Conservation (phyloP, 2,113 vertebrate genomes). For the Brachyhypopomus occidentalis region DNA sequence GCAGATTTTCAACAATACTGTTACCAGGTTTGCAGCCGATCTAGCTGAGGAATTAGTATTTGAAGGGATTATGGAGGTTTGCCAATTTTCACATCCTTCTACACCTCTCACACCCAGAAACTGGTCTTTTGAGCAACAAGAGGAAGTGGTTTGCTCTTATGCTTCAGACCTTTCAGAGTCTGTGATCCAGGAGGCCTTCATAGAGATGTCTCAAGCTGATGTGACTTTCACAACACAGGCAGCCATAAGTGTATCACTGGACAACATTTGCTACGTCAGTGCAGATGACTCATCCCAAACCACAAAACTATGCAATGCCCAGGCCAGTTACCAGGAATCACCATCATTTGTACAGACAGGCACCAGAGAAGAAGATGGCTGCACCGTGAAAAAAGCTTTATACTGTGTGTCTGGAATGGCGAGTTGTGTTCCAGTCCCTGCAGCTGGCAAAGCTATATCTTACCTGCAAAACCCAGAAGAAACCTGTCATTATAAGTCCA, state of each 20-base stretch:
- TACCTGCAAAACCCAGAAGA: constrained; percentile 72
- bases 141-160: constrained; percentile 87
- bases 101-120: constrained; percentile 78
- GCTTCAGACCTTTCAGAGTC: constrained; percentile 95
- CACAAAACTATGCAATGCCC: constrained; percentile 74
- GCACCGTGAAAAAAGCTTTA: constrained; percentile 87
- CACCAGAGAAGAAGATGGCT: constrained; percentile 72
- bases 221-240: constrained; percentile 90
- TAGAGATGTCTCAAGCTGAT: constrained; percentile 91
- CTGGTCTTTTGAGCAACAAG: constrained; percentile 82
- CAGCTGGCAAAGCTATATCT: constrained; percentile 85
- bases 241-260: constrained; percentile 90
- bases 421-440: constrained; percentile 89
- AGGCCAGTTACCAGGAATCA: constrained; percentile 67
- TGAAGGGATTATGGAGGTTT: constrained; percentile 98
- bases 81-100: constrained; percentile 91
- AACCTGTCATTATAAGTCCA: constrained; percentile 58
- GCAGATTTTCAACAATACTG: constrained; percentile 89
- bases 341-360: constrained; percentile 49
- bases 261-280: constrained; percentile 84
- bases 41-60: constrained; percentile 95
- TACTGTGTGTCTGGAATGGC: constrained; percentile 91
- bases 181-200: constrained; percentile 97
- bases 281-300: constrained; percentile 74
- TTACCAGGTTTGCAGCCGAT: constrained; percentile 88